Base-by-base conservation (phyloP, 2,797 vertebrate genomes). In the Naso thynnoides region DNA sequence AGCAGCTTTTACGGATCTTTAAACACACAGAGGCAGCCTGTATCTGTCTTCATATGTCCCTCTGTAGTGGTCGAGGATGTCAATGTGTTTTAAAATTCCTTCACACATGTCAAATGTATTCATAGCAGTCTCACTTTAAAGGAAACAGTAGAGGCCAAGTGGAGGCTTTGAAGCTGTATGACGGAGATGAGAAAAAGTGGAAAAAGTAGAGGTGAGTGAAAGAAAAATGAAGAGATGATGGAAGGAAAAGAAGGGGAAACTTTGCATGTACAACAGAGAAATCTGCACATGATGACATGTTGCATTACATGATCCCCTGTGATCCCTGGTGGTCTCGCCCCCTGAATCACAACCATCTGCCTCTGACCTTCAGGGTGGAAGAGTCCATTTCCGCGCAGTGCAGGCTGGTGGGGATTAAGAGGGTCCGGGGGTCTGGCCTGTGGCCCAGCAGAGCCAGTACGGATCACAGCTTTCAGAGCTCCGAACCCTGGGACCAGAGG, bases 301-400 rank as follows among this genome's bases (percentile, higher is more conserved):
- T 87, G 83, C 79, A 86, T 88, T 87, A 87, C 83, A 84, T 38
- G 86, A 83, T 83, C 83, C 77, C 39, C 55, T 16, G 42, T 87
- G 86, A 85, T 89, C 83, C 76, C 73, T 15, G 73, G 82, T 91
- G 88, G 88, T 87, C 88, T 87, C 42, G 36, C 82, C 65, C 78
- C 59, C 49, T 59, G 82, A 89, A 90, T 89, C 82, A 48, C 82
- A 87, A 85, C 83, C 86, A 85, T 85, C 72, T 90, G 86, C 78
- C 70, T 70, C 78, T 80, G 86, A 91, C 87, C 89, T 91, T 91
- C 71, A 29, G 85, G 71, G 64, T 85, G 85, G 82, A 88, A 78
- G 81, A 88, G 78, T 70, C 82, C 72, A 49, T 88, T 83, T 89
- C 76, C 79, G 58, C 18, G 31, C 64, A 49, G 56, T 2, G 19